A percentile compares a stretch with the other conserved stretches of the same genome.
phyloP scores from a whole-genome alignment of 1,140 invertebrate genomes.

The Lepidurus packardi region DNA sequence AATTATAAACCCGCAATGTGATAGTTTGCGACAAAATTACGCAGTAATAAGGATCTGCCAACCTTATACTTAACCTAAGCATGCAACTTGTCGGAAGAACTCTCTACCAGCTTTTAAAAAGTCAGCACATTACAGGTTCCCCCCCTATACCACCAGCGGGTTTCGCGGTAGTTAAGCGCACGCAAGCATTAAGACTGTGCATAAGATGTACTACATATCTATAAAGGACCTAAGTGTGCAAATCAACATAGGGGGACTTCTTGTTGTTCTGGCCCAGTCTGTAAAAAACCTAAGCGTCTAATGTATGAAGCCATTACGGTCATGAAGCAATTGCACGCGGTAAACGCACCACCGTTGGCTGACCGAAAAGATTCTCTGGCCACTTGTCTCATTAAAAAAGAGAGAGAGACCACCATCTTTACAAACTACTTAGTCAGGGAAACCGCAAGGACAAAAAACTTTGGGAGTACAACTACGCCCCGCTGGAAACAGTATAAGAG shows the following conservation, averaged over 20 bases:
- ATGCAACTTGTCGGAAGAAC: too few species aligned
- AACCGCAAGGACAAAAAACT: conserved; percentile 5
- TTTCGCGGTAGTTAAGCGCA: too few species aligned
- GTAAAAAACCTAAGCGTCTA: neutral
- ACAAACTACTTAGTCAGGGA: neutral
- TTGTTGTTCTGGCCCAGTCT: neutral
- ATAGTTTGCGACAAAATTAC: conserved; percentile 17
- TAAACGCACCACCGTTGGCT: neutral
- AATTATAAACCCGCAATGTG: conserved; percentile 4
- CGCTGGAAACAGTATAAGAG: neutral
- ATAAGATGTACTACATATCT: too few species aligned
- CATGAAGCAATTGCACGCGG: conserved; percentile 7
- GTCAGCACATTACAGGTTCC: too few species aligned
- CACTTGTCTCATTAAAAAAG: neutral
- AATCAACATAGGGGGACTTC: neutral
- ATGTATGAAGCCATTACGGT: conserved; percentile 7
- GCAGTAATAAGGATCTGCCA: neutral
- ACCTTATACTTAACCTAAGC: neutral
- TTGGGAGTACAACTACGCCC: neutral
- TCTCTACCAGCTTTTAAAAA: too few species aligned
- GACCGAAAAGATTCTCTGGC: neutral
- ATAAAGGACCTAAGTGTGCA: neutral
- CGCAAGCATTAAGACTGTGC: too few species aligned
- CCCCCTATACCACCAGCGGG: too few species aligned
- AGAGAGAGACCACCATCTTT: neutral